Conservation (phyloP, 2,113 vertebrate species). For the Polypterus bichir region DNA sequence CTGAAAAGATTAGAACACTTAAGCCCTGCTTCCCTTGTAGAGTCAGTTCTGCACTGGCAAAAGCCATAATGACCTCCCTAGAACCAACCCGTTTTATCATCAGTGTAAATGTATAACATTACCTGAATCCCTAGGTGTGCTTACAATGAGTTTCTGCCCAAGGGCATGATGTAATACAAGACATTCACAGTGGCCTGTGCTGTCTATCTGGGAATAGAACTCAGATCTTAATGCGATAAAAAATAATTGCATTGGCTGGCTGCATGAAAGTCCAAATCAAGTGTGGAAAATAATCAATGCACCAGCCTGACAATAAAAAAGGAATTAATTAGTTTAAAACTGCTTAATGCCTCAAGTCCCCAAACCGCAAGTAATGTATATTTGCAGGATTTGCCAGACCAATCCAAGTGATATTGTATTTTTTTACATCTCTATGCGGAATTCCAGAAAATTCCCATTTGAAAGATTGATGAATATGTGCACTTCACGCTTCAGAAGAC, state of each 20-base stretch:
- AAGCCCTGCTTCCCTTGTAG: neutral
- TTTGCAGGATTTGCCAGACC: too few relatives aligned
- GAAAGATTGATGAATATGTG: slow-evolving; percentile 2
- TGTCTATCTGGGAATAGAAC: too few relatives aligned
- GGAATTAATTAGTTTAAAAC: too few relatives aligned
- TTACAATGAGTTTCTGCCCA: neutral
- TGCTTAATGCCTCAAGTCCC: too few relatives aligned
- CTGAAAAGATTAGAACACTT: neutral
- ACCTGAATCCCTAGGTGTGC: neutral
- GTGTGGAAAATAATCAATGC: neutral
- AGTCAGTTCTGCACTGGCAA: neutral
- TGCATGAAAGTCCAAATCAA: neutral
- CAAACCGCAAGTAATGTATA: too few relatives aligned
- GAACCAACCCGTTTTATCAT: neutral
- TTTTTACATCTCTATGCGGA: too few relatives aligned
- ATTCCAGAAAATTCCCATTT: neutral
- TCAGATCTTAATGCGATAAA: too few relatives aligned
- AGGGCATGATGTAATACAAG: slow-evolving; percentile 1
- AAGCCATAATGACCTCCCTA: neutral
- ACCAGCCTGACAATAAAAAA: neutral
- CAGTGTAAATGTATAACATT: slow-evolving; percentile 1
- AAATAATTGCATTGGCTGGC: too few relatives aligned
- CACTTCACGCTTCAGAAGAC: slow-evolving; percentile 1
- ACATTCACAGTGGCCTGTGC: neutral
- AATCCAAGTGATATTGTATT: too few relatives aligned